Evolutionary conservation across 2,113 vertebrate genomes (phyloP).

Genomic region (Electrona antarctica): DNA sequence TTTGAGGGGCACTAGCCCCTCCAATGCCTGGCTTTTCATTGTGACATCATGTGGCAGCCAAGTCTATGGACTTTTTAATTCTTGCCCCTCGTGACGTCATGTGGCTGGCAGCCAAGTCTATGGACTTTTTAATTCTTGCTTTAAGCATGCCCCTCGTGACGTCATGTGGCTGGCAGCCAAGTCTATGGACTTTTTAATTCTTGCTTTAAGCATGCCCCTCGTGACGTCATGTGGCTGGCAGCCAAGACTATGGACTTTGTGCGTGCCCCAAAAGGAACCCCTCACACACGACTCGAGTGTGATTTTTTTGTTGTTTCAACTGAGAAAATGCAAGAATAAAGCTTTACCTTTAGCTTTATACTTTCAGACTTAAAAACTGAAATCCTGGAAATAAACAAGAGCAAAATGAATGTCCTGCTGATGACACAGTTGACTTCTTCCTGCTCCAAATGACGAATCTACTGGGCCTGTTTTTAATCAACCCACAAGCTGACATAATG

Average conservation of each 20-base stretch:
- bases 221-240: background rate
- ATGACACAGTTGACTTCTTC: constrained; percentile 23
- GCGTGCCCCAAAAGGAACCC: background rate
- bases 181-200: no score
- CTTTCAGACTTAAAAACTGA: constrained; percentile 6
- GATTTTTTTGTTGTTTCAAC: background rate
- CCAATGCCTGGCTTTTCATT: no score
- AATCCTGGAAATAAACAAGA: constrained; percentile 8
- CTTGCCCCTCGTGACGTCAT: no score
- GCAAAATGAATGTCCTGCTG: constrained; percentile 31
- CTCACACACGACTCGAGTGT: no score
- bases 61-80: no score
- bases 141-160: no score
- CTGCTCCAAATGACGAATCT: constrained; percentile 43
- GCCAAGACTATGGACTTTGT: background rate
- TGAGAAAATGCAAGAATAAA: background rate
- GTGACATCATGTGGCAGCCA: no score
- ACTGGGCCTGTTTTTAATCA: constrained; percentile 62
- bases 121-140: no score
- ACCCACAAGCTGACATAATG: constrained; percentile 57
- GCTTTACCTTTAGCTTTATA: background rate
- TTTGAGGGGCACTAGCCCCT: no score
- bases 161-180: no score
- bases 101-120: no score
- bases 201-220: no score